A percentile compares a stretch with the other conserved stretches of the same genome.
These are phyloP conservation scores for Protodeltote pygarga DNA, from an alignment of 2,888 invertebrate genomes.

Conservation along the genomic window DNA sequence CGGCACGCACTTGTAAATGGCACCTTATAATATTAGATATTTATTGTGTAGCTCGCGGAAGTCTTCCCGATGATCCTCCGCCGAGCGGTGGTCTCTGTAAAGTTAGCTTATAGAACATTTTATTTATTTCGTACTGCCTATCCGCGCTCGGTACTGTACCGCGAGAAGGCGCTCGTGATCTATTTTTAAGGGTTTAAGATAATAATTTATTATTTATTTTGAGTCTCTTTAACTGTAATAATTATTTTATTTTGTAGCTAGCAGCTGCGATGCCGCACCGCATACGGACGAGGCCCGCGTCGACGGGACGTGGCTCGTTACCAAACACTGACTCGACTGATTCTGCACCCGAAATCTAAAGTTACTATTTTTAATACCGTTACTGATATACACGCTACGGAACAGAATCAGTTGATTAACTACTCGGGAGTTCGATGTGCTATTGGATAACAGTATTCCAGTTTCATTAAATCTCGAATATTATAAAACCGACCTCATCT, in stretches of 20 bases:
- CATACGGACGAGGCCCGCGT: constrained; percentile 82
- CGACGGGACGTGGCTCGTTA: constrained; percentile 79
- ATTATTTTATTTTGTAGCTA: constrained; percentile 80
- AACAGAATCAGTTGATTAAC: constrained; percentile 63
- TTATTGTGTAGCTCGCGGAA: constrained; percentile 85
- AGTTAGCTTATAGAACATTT: constrained; percentile 85
- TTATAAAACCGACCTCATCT: constrained; percentile 34
- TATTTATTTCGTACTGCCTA: constrained; percentile 86
- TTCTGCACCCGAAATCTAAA: constrained; percentile 54
- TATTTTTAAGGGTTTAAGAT: constrained; percentile 87
- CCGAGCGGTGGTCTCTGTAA: constrained; percentile 87
- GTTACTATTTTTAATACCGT: constrained; percentile 30
- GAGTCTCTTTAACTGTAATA: constrained; percentile 86
- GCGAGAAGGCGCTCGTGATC: constrained; percentile 87
- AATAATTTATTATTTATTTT: constrained; percentile 88
- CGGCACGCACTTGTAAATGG: constrained; percentile 86
- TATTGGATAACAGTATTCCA: constrained; percentile 42
- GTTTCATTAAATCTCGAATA: constrained; percentile 45
- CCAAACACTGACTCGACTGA: constrained; percentile 59
- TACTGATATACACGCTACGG: constrained; percentile 36
- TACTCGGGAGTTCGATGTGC: constrained; percentile 69
- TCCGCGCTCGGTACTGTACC: constrained; percentile 86
- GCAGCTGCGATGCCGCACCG: constrained; percentile 83
- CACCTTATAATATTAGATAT: constrained; percentile 85
- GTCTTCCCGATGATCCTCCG: constrained; percentile 86